Evolutionary conservation across 2,113 vertebrate genomes (phyloP), one percentile per base, ranked within the genome.

Genomic region (Poeciliopsis prolifica): DNA sequence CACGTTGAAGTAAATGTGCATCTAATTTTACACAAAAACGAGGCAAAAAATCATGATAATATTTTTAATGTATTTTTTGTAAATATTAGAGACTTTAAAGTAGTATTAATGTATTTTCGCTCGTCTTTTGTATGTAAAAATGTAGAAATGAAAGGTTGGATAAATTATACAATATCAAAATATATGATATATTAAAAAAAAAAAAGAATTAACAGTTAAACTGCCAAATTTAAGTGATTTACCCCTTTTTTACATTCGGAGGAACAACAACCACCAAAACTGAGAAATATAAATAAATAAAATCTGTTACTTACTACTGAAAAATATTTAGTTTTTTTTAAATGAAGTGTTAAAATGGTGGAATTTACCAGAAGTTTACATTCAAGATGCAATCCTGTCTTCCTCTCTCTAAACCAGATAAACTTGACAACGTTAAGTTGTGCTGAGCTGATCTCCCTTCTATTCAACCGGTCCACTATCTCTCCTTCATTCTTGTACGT

Each of bases 391-490:
- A 10, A 37, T 11, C 22, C 31, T 26, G 1, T 28, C 24, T 33
- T 19, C 28, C 22, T 37, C 14, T 19, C 67, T 54, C 29, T 22
- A 2, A 58, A 42, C 22, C 9, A 1, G 8, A 31, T 33, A 29
- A 61, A 24, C 14, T 0, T 30, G 54, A 66, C 35, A 69, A 30
- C 44, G 24, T 29, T 33, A 9, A 78, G 66, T 65, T 42, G 42
- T 11, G 8, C 24, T 61, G 61, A 84, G 7, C 40, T 73, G 75
- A 82, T 86, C 83, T 42, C 33, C 0, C 19, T 33, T 54, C 76
- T 40, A 70, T 86, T 74, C 74, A 70, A 8, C 48, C 13, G 29
- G 22, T 22, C 61, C 74, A 83, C 83, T 84, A 60, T 74, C 6
- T 65, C 51, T 68, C 22, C 30, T 62, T 48, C 60, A 30, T 26